Conservation (phyloP, 2,888 invertebrate genomes). For the Nephrotoma appendiculata region DNA sequence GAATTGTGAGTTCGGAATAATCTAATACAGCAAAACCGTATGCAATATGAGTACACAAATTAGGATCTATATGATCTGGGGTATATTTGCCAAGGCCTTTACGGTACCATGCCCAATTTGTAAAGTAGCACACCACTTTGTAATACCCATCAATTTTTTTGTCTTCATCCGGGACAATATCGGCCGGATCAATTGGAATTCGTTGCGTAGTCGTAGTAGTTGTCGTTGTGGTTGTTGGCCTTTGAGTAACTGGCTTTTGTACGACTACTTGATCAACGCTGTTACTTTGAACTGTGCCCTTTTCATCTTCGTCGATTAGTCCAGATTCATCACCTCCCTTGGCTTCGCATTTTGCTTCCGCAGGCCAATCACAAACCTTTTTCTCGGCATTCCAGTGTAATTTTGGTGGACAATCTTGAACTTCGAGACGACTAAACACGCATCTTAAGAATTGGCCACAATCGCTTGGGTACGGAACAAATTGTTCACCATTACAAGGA, state of each 20-base stretch:
- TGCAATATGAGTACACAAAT: conserved; percentile 81
- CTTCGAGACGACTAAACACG: conserved; percentile 60
- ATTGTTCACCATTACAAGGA: conserved; percentile 46
- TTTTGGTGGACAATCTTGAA: conserved; percentile 54
- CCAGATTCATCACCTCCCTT: conserved; percentile 8
- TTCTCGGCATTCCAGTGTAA: conserved; percentile 57
- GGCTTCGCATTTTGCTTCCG: conserved; percentile 41
- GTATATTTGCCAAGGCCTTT: conserved; percentile 66
- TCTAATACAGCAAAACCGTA: conserved; percentile 90
- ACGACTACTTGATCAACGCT: conserved; percentile 11
- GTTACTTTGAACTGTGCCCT: conserved; percentile 14
- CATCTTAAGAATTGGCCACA: conserved; percentile 64
- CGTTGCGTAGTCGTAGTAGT: conserved; percentile 22
- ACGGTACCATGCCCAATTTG: conserved; percentile 89
- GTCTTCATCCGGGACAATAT: conserved; percentile 16
- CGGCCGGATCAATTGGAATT: conserved; percentile 19
- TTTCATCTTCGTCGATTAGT: conserved; percentile 8
- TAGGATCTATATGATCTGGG: conserved; percentile 74
- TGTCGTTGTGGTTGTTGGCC: conserved; percentile 19
- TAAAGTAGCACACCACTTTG: conserved; percentile 81
- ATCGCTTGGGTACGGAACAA: conserved; percentile 48
- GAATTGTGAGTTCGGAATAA: conserved; percentile 58
- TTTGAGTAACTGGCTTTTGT: conserved; percentile 19
- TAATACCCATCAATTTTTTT: conserved; percentile 48
- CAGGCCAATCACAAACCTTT: conserved; percentile 61